phyloP scores from a whole-genome alignment of 2,113 vertebrate species.

The Atractosteus spatula region DNA sequence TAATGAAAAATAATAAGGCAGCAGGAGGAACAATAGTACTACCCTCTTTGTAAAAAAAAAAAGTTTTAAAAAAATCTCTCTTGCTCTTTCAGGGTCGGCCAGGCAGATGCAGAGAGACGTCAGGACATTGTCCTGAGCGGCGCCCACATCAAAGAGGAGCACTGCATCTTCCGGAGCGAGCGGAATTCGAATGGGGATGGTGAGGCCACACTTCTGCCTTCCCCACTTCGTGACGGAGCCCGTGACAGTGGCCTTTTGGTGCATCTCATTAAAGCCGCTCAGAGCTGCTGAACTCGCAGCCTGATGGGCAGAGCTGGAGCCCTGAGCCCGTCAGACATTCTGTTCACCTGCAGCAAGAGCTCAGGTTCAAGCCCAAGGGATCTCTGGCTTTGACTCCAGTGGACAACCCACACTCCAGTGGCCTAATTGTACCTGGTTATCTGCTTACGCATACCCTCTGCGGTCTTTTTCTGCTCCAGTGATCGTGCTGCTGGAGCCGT shows the following conservation, averaged over 20 bases:
- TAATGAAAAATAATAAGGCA: too few relatives aligned
- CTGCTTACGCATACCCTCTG: neutral
- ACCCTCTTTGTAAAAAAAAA: neutral
- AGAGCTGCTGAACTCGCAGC: too few relatives aligned
- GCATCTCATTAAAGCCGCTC: too few relatives aligned
- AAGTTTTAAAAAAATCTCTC: neutral
- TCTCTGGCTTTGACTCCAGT: too few relatives aligned
- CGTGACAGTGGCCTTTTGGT: too few relatives aligned
- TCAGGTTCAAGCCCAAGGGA: too few relatives aligned
- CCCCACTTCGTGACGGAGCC: neutral
- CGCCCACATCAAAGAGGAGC: conserved; percentile 94
- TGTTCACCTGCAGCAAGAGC: too few relatives aligned
- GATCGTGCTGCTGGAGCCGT: conserved; percentile 89
- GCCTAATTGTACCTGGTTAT: neutral
- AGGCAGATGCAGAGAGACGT: conserved; percentile 87
- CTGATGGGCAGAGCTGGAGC: too few relatives aligned
- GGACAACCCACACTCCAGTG: too few relatives aligned
- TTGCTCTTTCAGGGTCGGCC: conserved; percentile 78
- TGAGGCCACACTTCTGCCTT: conserved; percentile 44
- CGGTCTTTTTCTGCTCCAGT: conserved; percentile 60
- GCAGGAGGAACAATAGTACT: neutral
- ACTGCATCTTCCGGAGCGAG: conserved; percentile 93
- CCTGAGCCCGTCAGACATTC: too few relatives aligned
- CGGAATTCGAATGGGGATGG: conserved; percentile 82
- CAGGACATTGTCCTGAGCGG: conserved; percentile 97